Evolutionary conservation across 2,797 vertebrate species (phyloP).

Genomic region (Arrhamphus sclerolepis): DNA sequence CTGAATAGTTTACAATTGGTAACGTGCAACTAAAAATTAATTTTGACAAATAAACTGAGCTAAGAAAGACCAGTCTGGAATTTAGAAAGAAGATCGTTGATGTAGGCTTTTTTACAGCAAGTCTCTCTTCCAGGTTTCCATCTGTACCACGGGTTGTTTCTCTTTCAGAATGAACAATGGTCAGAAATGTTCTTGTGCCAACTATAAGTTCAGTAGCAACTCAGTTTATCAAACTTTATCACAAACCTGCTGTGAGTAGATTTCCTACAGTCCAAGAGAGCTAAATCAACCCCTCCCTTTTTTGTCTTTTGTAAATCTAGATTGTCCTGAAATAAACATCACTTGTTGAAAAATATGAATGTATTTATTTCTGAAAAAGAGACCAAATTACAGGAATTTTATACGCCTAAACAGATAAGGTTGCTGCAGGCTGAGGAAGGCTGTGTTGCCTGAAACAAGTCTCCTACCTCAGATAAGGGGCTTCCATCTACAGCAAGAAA

Average conservation of each 20-base stretch:
- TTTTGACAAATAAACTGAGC: no score
- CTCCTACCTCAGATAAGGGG: constrained; percentile 17
- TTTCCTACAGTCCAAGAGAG: not conserved
- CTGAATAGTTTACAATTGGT: no score
- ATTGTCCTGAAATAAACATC: no score
- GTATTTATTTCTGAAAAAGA: constrained; percentile 8
- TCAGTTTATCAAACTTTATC: constrained; percentile 21
- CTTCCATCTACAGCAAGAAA: not conserved
- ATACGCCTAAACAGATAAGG: constrained; percentile 13
- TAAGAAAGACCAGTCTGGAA: not conserved
- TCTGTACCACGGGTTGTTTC: no score
- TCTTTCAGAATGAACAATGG: constrained; percentile 5
- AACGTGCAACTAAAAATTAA: no score
- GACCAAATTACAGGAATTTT: constrained; percentile 2
- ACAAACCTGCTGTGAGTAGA: constrained; percentile 9
- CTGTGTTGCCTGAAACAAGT: constrained; percentile 25
- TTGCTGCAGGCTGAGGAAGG: constrained; percentile 8
- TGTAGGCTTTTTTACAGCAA: not conserved
- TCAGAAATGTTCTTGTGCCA: constrained; percentile 4
- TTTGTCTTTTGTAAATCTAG: no score
- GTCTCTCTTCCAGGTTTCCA: no score
- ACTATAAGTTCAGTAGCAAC: constrained; percentile 7
- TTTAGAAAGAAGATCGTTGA: not conserved
- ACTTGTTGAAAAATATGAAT: no score
- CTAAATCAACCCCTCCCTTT: no score